A percentile compares a stretch with the other conserved stretches of the same genome.
phyloP scores from a whole-genome alignment of 2,888 invertebrate species.

The Orgyia antiqua region DNA sequence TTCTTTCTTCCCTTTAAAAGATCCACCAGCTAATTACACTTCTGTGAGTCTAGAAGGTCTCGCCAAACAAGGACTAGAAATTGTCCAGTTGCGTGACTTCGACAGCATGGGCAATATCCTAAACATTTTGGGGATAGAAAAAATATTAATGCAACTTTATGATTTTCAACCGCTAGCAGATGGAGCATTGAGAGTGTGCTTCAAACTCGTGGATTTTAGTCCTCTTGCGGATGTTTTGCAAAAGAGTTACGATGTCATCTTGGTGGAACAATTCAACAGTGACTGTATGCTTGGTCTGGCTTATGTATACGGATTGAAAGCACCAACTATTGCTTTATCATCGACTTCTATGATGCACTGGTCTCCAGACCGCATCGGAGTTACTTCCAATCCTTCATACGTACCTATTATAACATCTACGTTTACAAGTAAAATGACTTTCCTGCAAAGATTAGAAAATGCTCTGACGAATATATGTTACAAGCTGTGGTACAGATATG shows the following conservation, averaged over 20 bases:
- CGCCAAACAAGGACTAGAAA: constrained; percentile 48
- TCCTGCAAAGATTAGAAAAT: constrained; percentile 66
- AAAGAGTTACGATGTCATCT: constrained; percentile 78
- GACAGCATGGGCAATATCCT: constrained; percentile 38
- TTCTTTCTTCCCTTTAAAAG: constrained; percentile 75
- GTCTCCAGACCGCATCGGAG: constrained; percentile 60
- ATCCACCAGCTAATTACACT: constrained; percentile 63
- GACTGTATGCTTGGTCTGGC: constrained; percentile 81
- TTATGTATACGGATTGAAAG: constrained; percentile 67
- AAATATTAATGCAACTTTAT: constrained; percentile 35
- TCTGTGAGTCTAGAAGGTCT: constrained; percentile 63
- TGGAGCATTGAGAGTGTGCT: constrained; percentile 53
- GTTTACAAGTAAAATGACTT: constrained; percentile 66
- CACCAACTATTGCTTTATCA: constrained; percentile 76
- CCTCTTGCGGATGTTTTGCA: constrained; percentile 52
- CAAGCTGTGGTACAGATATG: constrained; percentile 50
- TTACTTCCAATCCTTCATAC: constrained; percentile 70
- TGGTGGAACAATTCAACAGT: constrained; percentile 80
- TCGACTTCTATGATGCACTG: constrained; percentile 79
- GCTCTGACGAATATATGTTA: constrained; percentile 41
- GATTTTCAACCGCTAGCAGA: constrained; percentile 47
- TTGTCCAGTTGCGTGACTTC: constrained; percentile 42
- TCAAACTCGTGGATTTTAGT: constrained; percentile 50
- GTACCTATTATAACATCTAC: constrained; percentile 73
- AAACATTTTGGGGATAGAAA: constrained; percentile 38